Conservation (phyloP, 2,888 invertebrate species). For the Yponomeuta plumbellus region DNA sequence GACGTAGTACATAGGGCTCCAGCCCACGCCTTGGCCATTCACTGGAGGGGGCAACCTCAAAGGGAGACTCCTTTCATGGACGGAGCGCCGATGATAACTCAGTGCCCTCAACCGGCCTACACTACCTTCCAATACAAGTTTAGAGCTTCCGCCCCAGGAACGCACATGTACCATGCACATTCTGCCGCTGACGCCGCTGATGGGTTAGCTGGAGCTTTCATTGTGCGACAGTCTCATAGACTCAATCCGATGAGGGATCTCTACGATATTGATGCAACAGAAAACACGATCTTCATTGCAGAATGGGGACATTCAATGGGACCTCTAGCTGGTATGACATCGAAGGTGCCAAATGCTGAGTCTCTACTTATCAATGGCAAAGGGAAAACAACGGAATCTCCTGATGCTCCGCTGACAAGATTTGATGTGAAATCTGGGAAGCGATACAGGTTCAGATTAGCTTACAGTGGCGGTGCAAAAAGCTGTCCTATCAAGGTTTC, state of each 20-base stretch:
- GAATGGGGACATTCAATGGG: conserved; percentile 81
- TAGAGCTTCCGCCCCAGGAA: conserved; percentile 82
- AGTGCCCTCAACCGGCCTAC: conserved; percentile 84
- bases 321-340: conserved; percentile 60
- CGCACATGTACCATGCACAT: conserved; percentile 85
- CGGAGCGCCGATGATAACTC: conserved; percentile 85
- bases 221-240: conserved; percentile 80
- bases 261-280: conserved; percentile 83
- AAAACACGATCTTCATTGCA: conserved; percentile 81
- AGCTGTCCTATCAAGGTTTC: conserved; percentile 82
- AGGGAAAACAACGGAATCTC: conserved; percentile 62
- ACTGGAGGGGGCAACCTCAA: conserved; percentile 88
- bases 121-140: conserved; percentile 87
- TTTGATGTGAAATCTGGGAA: conserved; percentile 77
- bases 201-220: conserved; percentile 82
- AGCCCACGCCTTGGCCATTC: conserved; percentile 82
- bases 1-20: conserved; percentile 85
- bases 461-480: conserved; percentile 80
- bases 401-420: conserved; percentile 54
- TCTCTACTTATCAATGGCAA: conserved; percentile 80
- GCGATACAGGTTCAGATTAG: conserved; percentile 80
- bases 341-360: conserved; percentile 59
- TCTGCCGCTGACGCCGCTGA: conserved; percentile 81
- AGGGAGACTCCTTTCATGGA: conserved; percentile 85
- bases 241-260: conserved; percentile 76